Conservation (phyloP, 1,140 invertebrate genomes). For the Drosophila ananassae region DNA sequence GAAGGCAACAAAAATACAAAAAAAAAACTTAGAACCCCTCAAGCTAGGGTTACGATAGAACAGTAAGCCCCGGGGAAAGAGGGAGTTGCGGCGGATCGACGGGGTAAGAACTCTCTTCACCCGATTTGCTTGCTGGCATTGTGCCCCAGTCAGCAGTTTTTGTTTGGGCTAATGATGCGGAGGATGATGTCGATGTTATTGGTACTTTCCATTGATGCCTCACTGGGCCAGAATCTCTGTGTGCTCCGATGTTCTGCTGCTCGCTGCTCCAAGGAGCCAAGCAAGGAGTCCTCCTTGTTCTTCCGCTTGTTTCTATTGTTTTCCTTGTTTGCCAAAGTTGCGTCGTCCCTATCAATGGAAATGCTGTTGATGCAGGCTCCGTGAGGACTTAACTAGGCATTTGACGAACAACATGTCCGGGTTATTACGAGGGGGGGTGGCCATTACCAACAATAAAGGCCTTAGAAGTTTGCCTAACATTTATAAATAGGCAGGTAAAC, state of each 20-base stretch:
- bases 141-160: conserved; percentile 72
- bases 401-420: conserved; percentile 32
- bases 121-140: conserved; percentile 55
- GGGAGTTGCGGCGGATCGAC: background rate
- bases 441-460: background rate
- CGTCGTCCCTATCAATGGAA: conserved; percentile 49
- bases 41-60: conserved; percentile 43
- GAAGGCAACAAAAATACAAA: conserved; percentile 7
- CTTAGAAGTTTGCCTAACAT: conserved; percentile 8
- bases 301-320: conserved; percentile 41
- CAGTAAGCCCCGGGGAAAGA: background rate
- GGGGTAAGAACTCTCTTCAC: conserved; percentile 13
- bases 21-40: conserved; percentile 24
- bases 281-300: conserved; percentile 9
- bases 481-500: background rate
- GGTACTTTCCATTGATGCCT: conserved; percentile 56
- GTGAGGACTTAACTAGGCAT: conserved; percentile 32
- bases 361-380: conserved; percentile 52
- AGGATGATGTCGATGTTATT: conserved; percentile 64
- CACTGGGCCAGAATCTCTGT: conserved; percentile 30
- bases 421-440: conserved; percentile 11
- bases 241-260: conserved; percentile 1
- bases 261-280: background rate
- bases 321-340: conserved; percentile 43
- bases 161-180: conserved; percentile 71